phyloP scores from a whole-genome alignment of 2,113 vertebrate species.

The Dolichallabes microphthalmus region DNA sequence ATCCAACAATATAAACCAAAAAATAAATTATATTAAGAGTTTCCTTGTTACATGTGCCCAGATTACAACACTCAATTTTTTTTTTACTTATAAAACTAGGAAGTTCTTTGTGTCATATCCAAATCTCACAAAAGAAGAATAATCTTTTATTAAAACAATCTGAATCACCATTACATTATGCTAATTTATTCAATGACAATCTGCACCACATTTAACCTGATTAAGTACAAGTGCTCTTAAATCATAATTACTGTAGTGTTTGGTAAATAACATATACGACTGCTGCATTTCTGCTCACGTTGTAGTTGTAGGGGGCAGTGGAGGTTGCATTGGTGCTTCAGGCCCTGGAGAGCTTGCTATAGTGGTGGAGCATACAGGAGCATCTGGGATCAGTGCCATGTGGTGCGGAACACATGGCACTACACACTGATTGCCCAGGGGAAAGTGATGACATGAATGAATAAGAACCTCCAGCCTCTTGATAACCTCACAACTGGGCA shows the following conservation, averaged over 20 bases:
- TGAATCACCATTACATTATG: neutral
- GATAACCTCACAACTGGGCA: conserved; percentile 85
- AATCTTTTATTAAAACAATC: conserved; percentile 1
- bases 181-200: neutral
- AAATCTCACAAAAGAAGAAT: neutral
- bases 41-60: neutral
- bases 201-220: neutral
- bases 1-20: conserved; percentile 27
- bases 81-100: neutral
- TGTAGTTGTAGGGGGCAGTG: conserved; percentile 6
- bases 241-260: neutral
- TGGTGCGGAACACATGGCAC: conserved; percentile 57
- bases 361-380: conserved; percentile 20
- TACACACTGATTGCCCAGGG: conserved; percentile 47
- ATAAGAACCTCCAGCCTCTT: conserved; percentile 77
- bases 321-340: neutral
- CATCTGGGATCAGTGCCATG: conserved; percentile 39
- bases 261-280: neutral
- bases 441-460: conserved; percentile 61
- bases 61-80: neutral
- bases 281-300: neutral
- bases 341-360: neutral
- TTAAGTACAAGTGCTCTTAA: neutral
- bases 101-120: neutral
- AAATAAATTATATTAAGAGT: conserved; percentile 5